phyloP scores from a whole-genome alignment of 1,140 invertebrate genomes.

The Caerostris extrusa region DNA sequence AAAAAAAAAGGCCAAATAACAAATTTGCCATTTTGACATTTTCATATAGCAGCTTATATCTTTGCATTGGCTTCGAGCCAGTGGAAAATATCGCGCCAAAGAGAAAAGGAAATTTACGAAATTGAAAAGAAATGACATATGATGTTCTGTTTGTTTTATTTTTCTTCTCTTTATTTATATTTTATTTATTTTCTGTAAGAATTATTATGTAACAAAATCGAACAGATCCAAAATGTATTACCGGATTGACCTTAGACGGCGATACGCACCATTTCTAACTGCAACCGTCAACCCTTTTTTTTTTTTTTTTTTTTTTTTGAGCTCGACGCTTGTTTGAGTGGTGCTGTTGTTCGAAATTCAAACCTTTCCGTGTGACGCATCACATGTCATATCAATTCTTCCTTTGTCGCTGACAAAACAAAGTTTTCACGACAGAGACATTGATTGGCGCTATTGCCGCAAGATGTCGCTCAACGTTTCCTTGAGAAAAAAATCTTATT shows the following conservation, averaged over 20 bases:
- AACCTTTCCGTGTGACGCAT: not conserved
- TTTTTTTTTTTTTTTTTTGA: not conserved
- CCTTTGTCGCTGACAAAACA: constrained; percentile 20
- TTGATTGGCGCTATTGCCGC: constrained; percentile 40
- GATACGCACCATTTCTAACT: not conserved
- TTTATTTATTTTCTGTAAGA: not conserved
- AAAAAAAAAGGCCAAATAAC: not conserved
- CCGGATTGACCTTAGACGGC: constrained; percentile 11
- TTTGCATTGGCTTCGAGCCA: constrained; percentile 24
- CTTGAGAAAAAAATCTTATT: no score
- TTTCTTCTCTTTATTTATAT: not conserved
- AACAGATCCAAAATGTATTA: constrained; percentile 34
- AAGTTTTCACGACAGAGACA: constrained; percentile 17
- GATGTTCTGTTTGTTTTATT: constrained; percentile 33
- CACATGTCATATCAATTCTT: constrained; percentile 36
- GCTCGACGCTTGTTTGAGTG: not conserved
- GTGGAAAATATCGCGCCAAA: not conserved
- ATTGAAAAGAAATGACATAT: constrained; percentile 32
- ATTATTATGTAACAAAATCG: constrained; percentile 45
- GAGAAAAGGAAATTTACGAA: constrained; percentile 35
- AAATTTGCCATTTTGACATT: constrained; percentile 5
- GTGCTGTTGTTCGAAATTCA: constrained; percentile 3
- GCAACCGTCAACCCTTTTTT: not conserved
- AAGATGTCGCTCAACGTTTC: constrained; percentile 36
- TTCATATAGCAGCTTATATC: constrained; percentile 17